phyloP scores from a whole-genome alignment of 2,888 invertebrate species.

The Drymonia ruficornis region DNA sequence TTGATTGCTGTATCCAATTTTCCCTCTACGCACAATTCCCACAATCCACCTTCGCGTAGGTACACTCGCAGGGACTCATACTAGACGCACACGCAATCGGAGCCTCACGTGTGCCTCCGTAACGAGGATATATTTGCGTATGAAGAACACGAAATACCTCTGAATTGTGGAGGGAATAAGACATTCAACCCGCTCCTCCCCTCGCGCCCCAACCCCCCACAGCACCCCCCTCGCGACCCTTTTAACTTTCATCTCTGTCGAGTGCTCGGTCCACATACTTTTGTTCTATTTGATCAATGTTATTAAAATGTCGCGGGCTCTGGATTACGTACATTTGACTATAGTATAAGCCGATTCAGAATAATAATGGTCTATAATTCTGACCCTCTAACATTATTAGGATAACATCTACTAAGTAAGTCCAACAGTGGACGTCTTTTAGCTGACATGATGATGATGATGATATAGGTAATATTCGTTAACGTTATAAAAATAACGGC shows the following conservation, averaged over 20 bases:
- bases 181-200: constrained; percentile 81
- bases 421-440: too few species aligned
- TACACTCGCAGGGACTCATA: constrained; percentile 62
- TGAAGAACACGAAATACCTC: constrained; percentile 85
- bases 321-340: constrained; percentile 81
- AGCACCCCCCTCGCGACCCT: constrained; percentile 74
- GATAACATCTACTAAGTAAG: too few species aligned
- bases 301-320: constrained; percentile 84
- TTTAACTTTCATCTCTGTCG: constrained; percentile 85
- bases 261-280: constrained; percentile 85
- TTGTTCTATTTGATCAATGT: constrained; percentile 85
- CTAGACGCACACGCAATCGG: constrained; percentile 77
- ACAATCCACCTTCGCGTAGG: constrained; percentile 60
- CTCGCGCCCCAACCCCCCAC: constrained; percentile 41
- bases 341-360: constrained; percentile 61
- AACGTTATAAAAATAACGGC: too few species aligned
- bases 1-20: constrained; percentile 78
- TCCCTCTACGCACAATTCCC: constrained; percentile 68
- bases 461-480: too few species aligned
- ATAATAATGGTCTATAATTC: constrained; percentile 31
- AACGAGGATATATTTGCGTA: constrained; percentile 86
- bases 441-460: too few species aligned
- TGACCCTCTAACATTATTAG: constrained; percentile 6
- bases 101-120: constrained; percentile 81
- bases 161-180: constrained; percentile 85